phyloP scores from a whole-genome alignment of 2,797 vertebrate species.

The Microctenopoma stevenorrisi region DNA sequence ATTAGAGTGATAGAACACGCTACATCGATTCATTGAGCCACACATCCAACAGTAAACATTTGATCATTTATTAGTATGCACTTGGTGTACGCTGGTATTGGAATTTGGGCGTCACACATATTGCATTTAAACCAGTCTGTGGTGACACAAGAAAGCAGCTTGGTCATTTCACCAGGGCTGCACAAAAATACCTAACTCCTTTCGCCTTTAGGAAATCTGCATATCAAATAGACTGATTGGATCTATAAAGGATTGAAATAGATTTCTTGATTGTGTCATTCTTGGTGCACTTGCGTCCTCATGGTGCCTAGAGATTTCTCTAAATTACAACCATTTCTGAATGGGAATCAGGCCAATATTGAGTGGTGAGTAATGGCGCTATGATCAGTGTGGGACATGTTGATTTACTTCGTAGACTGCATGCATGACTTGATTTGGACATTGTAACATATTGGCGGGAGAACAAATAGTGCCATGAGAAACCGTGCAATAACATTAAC shows the following conservation, averaged over 20 bases:
- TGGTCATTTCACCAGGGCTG: background rate
- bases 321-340: background rate
- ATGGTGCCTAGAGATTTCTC: background rate
- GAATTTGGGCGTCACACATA: background rate
- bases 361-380: conserved; percentile 4
- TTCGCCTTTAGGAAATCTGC: background rate
- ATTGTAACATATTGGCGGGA: conserved; percentile 4
- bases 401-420: conserved; percentile 6
- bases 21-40: conserved; percentile 17
- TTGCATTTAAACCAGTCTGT: background rate
- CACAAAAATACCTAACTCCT: background rate
- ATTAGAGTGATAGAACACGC: background rate
- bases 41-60: conserved; percentile 14
- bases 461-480: conserved; percentile 6
- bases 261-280: background rate
- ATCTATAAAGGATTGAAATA: background rate
- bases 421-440: conserved; percentile 5
- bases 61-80: conserved; percentile 20
- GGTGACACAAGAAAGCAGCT: background rate
- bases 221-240: background rate
- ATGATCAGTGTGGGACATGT: background rate
- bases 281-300: background rate
- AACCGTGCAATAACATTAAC: conserved; percentile 11
- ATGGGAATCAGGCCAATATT: background rate
- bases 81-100: background rate